A percentile compares a stretch with the other conserved stretches of the same genome.
Evolutionary conservation across 2,888 invertebrate genomes (phyloP).

Genomic region (Rhodophaea formosa): DNA sequence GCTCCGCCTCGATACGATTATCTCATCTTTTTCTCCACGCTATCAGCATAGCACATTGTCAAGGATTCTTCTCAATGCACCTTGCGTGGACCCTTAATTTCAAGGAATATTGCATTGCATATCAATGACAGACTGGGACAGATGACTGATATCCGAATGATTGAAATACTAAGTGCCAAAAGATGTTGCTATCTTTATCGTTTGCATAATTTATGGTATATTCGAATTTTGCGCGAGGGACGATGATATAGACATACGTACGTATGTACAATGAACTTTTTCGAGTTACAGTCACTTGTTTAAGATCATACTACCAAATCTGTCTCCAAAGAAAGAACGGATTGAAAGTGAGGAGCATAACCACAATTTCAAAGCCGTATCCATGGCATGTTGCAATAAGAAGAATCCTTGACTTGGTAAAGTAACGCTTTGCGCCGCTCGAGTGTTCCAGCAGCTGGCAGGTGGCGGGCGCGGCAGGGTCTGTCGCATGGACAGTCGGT

Average conservation of each 20-base stretch:
- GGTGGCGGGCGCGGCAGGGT: constrained; percentile 67
- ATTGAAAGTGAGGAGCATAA: background rate
- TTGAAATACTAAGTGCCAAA: too few species aligned
- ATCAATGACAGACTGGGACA: too few species aligned
- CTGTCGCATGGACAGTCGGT: constrained; percentile 78
- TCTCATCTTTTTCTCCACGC: constrained; percentile 31
- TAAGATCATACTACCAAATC: too few species aligned
- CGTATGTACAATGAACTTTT: too few species aligned
- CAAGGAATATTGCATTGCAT: too few species aligned
- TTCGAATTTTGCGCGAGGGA: too few species aligned
- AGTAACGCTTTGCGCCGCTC: constrained; percentile 24
- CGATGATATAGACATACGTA: too few species aligned
- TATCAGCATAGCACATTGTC: constrained; percentile 37
- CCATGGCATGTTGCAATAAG: background rate
- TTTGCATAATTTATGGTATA: too few species aligned
- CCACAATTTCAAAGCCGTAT: background rate
- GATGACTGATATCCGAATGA: too few species aligned
- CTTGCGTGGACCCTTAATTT: background rate
- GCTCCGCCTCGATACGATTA: constrained; percentile 18
- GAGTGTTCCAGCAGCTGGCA: constrained; percentile 31
- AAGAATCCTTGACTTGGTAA: constrained; percentile 14
- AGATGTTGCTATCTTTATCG: too few species aligned
- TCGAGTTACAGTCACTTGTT: too few species aligned
- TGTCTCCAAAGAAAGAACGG: background rate
- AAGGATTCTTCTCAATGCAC: constrained; percentile 11